A percentile compares a stretch with the other conserved stretches of the same genome.
Evolutionary conservation across 2,797 vertebrate species (phyloP).

Genomic region (Darevskia mixta): DNA sequence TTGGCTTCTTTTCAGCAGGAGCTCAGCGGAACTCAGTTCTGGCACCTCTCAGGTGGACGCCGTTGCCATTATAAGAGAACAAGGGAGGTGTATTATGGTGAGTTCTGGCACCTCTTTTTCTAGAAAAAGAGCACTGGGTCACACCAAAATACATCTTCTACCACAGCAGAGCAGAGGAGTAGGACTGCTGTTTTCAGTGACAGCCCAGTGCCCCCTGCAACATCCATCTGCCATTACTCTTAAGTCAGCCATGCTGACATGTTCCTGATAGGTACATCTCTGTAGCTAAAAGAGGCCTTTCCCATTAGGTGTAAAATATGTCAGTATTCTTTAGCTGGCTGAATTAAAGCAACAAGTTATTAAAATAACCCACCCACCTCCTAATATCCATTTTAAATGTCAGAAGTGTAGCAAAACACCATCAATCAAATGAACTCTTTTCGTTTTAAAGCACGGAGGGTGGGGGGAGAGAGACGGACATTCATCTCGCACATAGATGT

Average conservation of each 20-base stretch:
- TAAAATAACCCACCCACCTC: slow-evolving; percentile 31
- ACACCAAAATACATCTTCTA: background rate
- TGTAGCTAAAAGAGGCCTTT: slow-evolving; percentile 9
- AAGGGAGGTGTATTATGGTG: too few relatives aligned
- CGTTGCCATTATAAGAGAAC: too few relatives aligned
- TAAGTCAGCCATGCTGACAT: background rate
- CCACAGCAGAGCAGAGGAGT: background rate
- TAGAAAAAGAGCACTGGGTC: too few relatives aligned
- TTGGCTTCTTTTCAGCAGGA: too few relatives aligned
- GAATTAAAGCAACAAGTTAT: slow-evolving; percentile 45
- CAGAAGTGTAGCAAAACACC: slow-evolving; percentile 41
- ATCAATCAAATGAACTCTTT: slow-evolving; percentile 50
- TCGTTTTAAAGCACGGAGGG: background rate
- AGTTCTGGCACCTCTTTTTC: too few relatives aligned
- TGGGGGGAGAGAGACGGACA: background rate
- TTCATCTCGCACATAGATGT: slow-evolving; percentile 3
- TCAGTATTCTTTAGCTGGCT: slow-evolving; percentile 57
- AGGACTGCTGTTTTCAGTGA: background rate
- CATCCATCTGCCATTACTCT: background rate
- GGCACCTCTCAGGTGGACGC: too few relatives aligned
- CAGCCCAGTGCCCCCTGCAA: background rate
- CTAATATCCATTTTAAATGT: slow-evolving; percentile 62
- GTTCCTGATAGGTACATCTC: background rate
- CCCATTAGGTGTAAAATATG: slow-evolving; percentile 30
- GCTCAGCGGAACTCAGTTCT: too few relatives aligned